A percentile compares a stretch with the other conserved stretches of the same genome.
Evolutionary conservation across 2,888 invertebrate species (phyloP).

Genomic region (Chrysopilus asiliformis): DNA sequence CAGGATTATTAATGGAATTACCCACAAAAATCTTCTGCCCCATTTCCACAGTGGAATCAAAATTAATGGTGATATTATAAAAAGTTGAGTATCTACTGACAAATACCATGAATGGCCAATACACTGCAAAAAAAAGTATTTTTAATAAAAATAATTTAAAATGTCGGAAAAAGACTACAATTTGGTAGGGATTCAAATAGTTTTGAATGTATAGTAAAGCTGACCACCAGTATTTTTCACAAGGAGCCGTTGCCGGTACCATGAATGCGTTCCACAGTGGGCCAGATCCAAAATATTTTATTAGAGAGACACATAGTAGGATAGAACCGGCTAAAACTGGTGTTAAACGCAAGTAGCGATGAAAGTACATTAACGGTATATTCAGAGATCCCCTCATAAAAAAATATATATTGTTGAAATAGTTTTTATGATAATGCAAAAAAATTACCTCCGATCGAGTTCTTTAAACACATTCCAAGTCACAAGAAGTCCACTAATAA

Average conservation of each 20-base stretch:
- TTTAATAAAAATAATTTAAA: no score
- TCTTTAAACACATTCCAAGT: slow-evolving; percentile 35
- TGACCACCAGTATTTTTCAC: slow-evolving; percentile 38
- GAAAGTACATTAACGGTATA: slow-evolving; percentile 33
- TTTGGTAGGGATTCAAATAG: slow-evolving; percentile 28
- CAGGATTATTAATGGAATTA: slow-evolving; percentile 23
- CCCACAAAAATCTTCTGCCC: slow-evolving; percentile 25
- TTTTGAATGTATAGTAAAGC: slow-evolving; percentile 40
- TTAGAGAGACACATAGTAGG: slow-evolving; percentile 38
- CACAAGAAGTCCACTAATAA: slow-evolving; percentile 45
- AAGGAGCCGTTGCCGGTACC: slow-evolving; percentile 17
- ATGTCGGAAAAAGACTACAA: no score
- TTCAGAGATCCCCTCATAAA: no score
- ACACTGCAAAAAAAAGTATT: slow-evolving; percentile 28
- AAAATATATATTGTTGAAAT: no score
- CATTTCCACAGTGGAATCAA: slow-evolving; percentile 38
- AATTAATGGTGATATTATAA: slow-evolving; percentile 41
- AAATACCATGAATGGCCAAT: slow-evolving; percentile 45
- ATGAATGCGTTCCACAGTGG: slow-evolving; percentile 36
- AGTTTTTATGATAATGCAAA: no score
- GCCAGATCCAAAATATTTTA: slow-evolving; percentile 39
- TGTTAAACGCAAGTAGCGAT: slow-evolving; percentile 39
- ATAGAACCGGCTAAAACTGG: slow-evolving; percentile 41
- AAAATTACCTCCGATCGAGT: slow-evolving; percentile 28
- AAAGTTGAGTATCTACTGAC: slow-evolving; percentile 45